Percentiles rank a stretch among this genome's conserved stretches.
phyloP scores from a whole-genome alignment of 2,113 vertebrate genomes.

The Vulpes lagopus region DNA sequence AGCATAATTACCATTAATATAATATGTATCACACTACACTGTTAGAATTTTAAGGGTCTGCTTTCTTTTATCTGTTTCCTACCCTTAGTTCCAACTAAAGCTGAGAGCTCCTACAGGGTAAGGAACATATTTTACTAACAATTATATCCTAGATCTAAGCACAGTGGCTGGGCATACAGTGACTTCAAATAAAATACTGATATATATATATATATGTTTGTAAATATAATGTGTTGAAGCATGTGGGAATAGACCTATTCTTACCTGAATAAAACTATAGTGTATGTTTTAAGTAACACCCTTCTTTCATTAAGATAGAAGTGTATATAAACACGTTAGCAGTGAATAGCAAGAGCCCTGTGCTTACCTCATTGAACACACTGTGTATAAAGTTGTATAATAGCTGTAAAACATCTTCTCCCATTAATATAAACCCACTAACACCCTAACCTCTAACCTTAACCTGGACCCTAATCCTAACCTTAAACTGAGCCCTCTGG shows the following conservation, averaged over 20 bases:
- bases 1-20: background rate
- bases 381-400: background rate
- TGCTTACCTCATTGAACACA: background rate
- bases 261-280: background rate
- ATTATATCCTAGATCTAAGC: background rate
- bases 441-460: background rate
- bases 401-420: background rate
- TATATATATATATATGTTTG: background rate
- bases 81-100: background rate
- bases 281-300: background rate
- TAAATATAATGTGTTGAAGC: background rate
- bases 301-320: background rate
- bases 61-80: background rate
- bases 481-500: background rate
- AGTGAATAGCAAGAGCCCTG: background rate
- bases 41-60: constrained; percentile 8
- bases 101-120: background rate
- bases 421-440: background rate
- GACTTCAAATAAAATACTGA: constrained; percentile 15
- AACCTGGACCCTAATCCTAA: background rate
- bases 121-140: constrained; percentile 11
- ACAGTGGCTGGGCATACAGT: background rate
- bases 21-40: background rate
- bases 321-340: background rate
- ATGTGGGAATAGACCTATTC: background rate